Evolutionary conservation across 2,888 invertebrate genomes (phyloP), one percentile per base, ranked within the genome.

Genomic region (Steinernema hermaphroditum): DNA sequence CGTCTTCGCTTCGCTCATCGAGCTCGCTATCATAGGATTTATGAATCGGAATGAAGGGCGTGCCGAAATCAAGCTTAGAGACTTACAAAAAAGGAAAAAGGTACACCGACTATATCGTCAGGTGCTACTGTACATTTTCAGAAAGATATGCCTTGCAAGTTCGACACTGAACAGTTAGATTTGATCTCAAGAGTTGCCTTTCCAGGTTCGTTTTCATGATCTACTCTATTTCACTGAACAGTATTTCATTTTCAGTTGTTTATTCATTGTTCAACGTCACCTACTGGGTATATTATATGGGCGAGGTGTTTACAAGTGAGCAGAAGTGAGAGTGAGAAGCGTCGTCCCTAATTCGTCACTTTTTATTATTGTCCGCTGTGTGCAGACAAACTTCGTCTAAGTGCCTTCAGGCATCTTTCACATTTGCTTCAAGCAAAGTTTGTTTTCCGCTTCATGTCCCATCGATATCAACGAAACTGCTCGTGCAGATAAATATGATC

Each of bases 1-100:
- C 73, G 84, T 86, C 22, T 86, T 85, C 70, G 84, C 83, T 16
- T 85, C 86, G 6, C 74, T 86, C 32, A 76, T 86, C 29, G 86
- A 86, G 74, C 78, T 86, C 49, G 86, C 86, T 2, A 76, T 81
- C 9, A 78, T 86, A 44, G 86, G 86, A 9, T 86, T 79, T 71
- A 69, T 82, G 70, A 82, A 78, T 74, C 72, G 82, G 24, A 78
- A 84, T 71, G 83, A 85, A 69, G 83, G 81, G n/a, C 70, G 76
- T 49, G 78, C 80, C 22, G 49, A 77, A n/a, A 24, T 77, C 27
- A 70, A 71, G 50, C 34, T 78, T 16, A 75, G 76, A 32, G 74
- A 80, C 46, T 49, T 80, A 2, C 50, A 69, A n/a, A 80, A 68
- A 43, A 79, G 78, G 54, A 74, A 73, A 24, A 69, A 69, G 69